These are phyloP conservation scores for Brienomyrus longianalis DNA, from an alignment of 2,113 vertebrate genomes.

Conservation along the genomic window DNA sequence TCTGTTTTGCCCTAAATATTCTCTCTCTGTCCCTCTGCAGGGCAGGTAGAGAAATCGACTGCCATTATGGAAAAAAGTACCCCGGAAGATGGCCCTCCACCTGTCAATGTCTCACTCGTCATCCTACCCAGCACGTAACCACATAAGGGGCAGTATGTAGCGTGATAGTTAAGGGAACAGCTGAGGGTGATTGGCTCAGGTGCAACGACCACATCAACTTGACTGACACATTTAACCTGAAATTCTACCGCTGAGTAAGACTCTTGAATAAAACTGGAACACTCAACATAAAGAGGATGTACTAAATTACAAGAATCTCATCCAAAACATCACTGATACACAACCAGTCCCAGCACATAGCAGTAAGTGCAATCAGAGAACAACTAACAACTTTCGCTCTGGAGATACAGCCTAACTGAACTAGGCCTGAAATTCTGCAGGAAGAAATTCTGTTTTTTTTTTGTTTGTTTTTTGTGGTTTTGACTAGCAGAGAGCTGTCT, in stretches of 20 bases:
- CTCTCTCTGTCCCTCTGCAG: neutral
- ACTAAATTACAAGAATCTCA: neutral
- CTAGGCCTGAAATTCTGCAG: neutral
- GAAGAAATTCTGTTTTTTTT: neutral
- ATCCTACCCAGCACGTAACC: neutral
- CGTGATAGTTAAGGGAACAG: neutral
- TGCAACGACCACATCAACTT: neutral
- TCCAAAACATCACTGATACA: neutral
- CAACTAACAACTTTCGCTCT: neutral
- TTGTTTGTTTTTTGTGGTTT: neutral
- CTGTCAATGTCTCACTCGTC: neutral
- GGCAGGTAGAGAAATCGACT: neutral
- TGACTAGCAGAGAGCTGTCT: neutral
- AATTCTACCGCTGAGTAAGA: neutral
- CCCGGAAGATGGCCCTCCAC: neutral
- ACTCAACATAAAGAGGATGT: neutral
- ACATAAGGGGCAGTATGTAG: neutral
- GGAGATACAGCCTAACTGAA: neutral
- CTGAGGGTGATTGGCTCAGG: neutral
- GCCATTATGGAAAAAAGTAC: neutral
- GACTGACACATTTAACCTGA: neutral
- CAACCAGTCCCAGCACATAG: neutral
- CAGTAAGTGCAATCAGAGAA: neutral
- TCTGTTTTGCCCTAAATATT: neutral
- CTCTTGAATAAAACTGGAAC: neutral